Base-by-base conservation (phyloP, 1,140 invertebrate species). In the Lepidotrigona ventralis region DNA sequence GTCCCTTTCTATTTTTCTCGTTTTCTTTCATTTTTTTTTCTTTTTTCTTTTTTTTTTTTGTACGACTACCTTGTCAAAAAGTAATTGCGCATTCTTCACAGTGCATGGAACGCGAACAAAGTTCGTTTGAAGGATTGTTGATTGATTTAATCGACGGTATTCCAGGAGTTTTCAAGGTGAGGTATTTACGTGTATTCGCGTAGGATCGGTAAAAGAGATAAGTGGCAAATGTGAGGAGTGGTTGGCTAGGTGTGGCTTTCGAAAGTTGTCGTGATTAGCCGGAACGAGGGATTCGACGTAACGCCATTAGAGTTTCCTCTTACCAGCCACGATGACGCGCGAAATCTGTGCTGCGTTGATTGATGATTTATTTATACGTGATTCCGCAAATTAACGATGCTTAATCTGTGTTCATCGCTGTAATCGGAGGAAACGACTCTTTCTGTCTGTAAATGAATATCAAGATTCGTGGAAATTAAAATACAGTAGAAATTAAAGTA, bases 261-360 rank as follows among this genome's bases (percentile, higher is more conserved):
- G 68, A 86, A 87, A 80, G 77, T 78, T 70, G 39, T 79, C 56
- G 56, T 71, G 58, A 88, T 84, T 83, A 66, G 69, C 58, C 29
- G 17, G 69, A 68, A 84, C 72, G 72, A 71, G 51, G 29, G 76
- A 68, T 84, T 86, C 64, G 51, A 77, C 58, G 66, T 56, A 77
- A 77, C 66, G 46, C 72, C 60, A 84, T 84, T 86, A 86, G 58
- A 68, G 29, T 76, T 79, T 81, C 76, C 60, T 39, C n/a, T 46
- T 58, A 79, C 74, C 66, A 70, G 85, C 87, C 88, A 89, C 86
- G 75, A 90, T 90, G 86, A 84, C 54, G 63, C 26, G 71, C 53
- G 26, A 1, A 63, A 53, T 72, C 39, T 19, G 17, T 12, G 15
- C n/a, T 21, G 8, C 29, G 29, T n/a, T 66, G 56, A 73, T 81